These are phyloP conservation scores for Brachypteracias leptosomus DNA, from an alignment of 2,113 vertebrate genomes.

Conservation along the genomic window DNA sequence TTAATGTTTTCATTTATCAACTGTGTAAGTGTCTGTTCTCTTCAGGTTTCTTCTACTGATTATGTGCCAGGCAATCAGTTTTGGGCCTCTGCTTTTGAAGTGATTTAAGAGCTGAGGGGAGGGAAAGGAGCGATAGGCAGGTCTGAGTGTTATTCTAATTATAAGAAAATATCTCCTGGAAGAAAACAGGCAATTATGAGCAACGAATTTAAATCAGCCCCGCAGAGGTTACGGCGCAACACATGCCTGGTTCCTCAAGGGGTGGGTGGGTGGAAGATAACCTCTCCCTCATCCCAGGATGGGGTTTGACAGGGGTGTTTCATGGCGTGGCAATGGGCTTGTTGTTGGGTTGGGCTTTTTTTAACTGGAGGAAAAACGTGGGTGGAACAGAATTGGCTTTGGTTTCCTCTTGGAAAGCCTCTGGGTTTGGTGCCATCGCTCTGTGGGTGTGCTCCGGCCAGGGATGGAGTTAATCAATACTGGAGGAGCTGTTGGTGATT, in stretches of 20 bases:
- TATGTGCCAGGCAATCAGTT: conserved; percentile 37
- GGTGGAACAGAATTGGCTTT: not conserved
- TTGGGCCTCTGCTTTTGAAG: not conserved
- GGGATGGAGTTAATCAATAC: not conserved
- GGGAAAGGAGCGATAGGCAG: not conserved
- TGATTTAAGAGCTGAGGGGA: not conserved
- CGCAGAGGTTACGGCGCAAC: not conserved
- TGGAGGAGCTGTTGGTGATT: not conserved
- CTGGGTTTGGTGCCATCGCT: not conserved
- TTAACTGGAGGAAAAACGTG: not conserved
- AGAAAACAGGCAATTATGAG: conserved; percentile 39
- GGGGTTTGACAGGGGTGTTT: not conserved
- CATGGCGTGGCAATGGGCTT: not conserved
- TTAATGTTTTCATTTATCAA: conserved; percentile 53
- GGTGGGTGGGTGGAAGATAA: conserved; percentile 1
- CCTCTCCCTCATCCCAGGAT: not conserved
- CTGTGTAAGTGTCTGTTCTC: conserved; percentile 37
- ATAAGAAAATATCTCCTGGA: conserved; percentile 16
- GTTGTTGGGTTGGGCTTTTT: not conserved
- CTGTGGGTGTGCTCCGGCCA: not conserved
- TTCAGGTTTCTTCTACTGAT: conserved; percentile 49
- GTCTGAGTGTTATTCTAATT: conserved; percentile 38
- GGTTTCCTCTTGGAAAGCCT: not conserved
- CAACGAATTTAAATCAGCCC: not conserved
- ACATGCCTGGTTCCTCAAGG: not conserved